Evolutionary conservation across 2,113 vertebrate genomes (phyloP).

Genomic region (Mesembrinibis cayennensis): DNA sequence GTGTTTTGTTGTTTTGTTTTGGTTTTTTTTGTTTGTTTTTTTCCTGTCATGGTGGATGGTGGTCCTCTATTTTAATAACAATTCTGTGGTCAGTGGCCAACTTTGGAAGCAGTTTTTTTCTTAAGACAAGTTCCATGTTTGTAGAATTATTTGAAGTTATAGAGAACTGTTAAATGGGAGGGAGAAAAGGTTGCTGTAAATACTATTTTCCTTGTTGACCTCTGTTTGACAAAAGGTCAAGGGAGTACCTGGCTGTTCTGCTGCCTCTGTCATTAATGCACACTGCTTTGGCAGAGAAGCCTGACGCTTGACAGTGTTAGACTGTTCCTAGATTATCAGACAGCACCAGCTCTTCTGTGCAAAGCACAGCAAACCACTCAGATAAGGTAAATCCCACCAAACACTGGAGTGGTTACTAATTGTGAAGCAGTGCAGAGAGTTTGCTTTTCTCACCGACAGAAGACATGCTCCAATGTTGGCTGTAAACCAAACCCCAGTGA

Average conservation of each 20-base stretch:
- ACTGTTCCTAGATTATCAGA: not conserved
- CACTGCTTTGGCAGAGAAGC: not conserved
- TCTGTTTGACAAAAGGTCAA: not conserved
- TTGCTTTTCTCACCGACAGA: not conserved
- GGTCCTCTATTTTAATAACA: not conserved
- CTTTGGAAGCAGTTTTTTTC: not conserved
- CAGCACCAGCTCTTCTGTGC: not conserved
- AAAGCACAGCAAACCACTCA: not conserved
- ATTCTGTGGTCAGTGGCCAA: not conserved
- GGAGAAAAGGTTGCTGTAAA: not conserved
- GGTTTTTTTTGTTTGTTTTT: not conserved
- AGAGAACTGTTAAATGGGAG: not conserved
- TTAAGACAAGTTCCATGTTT: not conserved
- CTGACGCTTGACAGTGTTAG: not conserved
- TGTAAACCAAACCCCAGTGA: not conserved
- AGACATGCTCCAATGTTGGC: not conserved
- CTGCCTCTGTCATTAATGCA: not conserved
- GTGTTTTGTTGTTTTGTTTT: not conserved
- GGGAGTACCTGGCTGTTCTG: not conserved
- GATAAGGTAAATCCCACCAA: not conserved
- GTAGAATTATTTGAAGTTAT: not conserved
- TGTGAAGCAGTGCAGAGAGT: not conserved
- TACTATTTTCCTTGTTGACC: not conserved
- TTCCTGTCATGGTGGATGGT: not conserved
- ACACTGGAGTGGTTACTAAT: not conserved